Evolutionary conservation across 30 jellyfish, hydroid and myxozoan species (phyloP), one percentile per base, ranked within the genome.

Genomic region (Morbakka virulenta): DNA sequence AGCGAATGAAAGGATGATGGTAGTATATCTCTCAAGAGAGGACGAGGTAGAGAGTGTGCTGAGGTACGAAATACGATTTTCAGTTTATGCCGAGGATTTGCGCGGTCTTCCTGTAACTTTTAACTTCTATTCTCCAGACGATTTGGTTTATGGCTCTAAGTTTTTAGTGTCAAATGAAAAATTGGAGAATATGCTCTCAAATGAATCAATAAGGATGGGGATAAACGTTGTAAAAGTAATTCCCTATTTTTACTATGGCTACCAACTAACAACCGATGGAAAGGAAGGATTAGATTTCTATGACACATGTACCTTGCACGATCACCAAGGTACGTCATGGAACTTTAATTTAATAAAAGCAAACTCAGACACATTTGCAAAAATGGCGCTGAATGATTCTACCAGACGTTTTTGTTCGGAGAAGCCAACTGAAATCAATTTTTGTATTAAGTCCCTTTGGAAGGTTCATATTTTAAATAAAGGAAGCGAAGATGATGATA

Each of bases 1-100:
- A n/a, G n/a, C n/a, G 0, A 17, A 2, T 33, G 57, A 61, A 14
- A n/a, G n/a, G n/a, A n/a, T n/a, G n/a, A n/a, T n/a, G n/a, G n/a
- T n/a, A n/a, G n/a, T n/a, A n/a, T n/a, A n/a, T n/a, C 74, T 86
- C 32, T 86, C 96, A 14, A 69, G 96, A 32, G 96, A 86, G 4
- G 23, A 71, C 2, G 61, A 35, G 1, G 24, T 28, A 3, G 41
- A 35, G 35, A 22, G 61, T 0, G 25, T 32, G 36, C 80, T 86
- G 12, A 83, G 96, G 23, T 91, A 86, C 29, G 89, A 49, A 0
- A 87, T 65, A 20, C 70, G 35, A 3, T 76, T 76, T 61, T 26
- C 70, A 28, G 67, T 86, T 9, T 77, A 28, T 41, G 87, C 77
- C 3, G 75, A 52, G 25, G 86, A 80, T 47, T 87, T 88, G 25